These are phyloP conservation scores for Luperina nickerlii DNA, from an alignment of 2,888 invertebrate genomes.

Conservation along the genomic window DNA sequence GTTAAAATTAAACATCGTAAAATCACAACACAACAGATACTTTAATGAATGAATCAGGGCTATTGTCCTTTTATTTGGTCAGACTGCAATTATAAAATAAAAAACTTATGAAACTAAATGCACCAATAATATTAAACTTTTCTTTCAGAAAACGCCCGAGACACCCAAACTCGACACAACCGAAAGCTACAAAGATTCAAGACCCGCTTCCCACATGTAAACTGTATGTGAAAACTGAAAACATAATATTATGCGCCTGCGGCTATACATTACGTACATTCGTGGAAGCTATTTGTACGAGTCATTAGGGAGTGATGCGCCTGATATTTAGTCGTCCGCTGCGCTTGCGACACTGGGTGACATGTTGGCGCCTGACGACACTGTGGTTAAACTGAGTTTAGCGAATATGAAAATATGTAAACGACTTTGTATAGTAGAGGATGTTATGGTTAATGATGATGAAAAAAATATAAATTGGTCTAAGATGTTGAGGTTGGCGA, in stretches of 20 bases:
- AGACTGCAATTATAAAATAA: background rate
- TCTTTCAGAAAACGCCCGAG: background rate
- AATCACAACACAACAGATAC: background rate
- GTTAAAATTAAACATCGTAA: background rate
- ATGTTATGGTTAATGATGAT: background rate
- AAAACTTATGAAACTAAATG: background rate
- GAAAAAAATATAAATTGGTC: background rate
- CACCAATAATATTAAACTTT: background rate
- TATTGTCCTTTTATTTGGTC: background rate
- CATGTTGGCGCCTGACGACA: constrained; percentile 73
- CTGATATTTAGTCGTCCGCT: constrained; percentile 83
- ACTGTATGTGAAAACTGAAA: constrained; percentile 58
- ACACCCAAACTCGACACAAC: background rate
- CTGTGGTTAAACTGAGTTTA: constrained; percentile 44
- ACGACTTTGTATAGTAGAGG: background rate
- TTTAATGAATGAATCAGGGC: no score
- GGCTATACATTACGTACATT: constrained; percentile 55
- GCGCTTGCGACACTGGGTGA: constrained; percentile 81
- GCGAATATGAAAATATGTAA: background rate
- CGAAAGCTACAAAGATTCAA: background rate
- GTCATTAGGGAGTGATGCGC: constrained; percentile 85
- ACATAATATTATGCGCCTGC: constrained; percentile 45
- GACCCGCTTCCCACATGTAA: constrained; percentile 47
- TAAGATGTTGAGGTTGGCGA: background rate
- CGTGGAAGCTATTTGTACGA: constrained; percentile 77